Base-by-base conservation (phyloP, 2,113 vertebrate species). In the Xiphias gladius region DNA sequence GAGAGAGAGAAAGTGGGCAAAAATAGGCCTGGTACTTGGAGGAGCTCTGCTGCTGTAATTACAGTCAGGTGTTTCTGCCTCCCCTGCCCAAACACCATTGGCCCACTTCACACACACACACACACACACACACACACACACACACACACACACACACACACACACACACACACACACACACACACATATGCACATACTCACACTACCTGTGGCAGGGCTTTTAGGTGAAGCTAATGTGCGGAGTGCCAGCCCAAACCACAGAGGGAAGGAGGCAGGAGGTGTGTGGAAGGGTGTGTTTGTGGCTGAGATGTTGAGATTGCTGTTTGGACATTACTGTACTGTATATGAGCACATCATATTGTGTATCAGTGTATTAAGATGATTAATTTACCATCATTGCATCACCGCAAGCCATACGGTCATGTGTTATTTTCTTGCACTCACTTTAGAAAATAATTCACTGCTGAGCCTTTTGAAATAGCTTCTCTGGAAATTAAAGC, bases 21-120 rank as follows among this genome's bases (percentile, higher is more conserved):
- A 70, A 83, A 86, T 86, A 87, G 75, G 64, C 1, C 5, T 37
- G 54, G 26, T 16, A 78, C 79, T 86, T 78, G 78, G 73, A 86
- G 58, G 62, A 75, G 30, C 79, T 76, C 52, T 79, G 80, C 76
- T 86, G 80, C 80, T 87, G 85, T 90, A 90, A 93, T 93, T 91
- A 90, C 78, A 73, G 80, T 87, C 82, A 85, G 91, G 83, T 88
- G 81, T 90, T 83, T 87, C 84, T 79, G 69, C 82, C 72, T 73
- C 65, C 66, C 61, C 69, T 80, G 58, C 77, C 82, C 83, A 77
- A 80, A 83, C 72, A 89, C 75, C 68, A 69, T 70, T 85, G 73
- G 46, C 83, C 71, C 72, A 89, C 37, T 71, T 57, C n/a, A 37
- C 78, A 48, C 68, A 65, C 32, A 74, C 70, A 77, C 69, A 73